Percentiles rank a stretch among this genome's conserved stretches.
These are phyloP conservation scores for Melanostoma mellinum DNA, from an alignment of 2,888 invertebrate genomes.

Conservation along the genomic window DNA sequence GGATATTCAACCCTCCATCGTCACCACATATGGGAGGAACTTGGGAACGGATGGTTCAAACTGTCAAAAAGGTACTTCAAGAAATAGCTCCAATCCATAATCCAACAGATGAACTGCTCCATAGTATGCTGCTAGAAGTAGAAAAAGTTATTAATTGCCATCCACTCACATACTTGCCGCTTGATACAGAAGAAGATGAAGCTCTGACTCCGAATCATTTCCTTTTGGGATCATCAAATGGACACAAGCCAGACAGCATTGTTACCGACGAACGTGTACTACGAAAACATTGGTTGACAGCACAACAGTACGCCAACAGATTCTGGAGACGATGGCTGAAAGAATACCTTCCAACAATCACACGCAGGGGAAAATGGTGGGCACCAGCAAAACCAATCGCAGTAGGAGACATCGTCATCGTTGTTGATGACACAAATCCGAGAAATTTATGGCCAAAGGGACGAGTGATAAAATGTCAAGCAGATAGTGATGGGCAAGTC, in stretches of 20 bases:
- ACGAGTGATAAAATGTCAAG: no score
- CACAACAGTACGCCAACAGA: neutral
- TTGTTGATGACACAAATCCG: no score
- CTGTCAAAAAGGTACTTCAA: neutral
- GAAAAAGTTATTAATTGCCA: neutral
- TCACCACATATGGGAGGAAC: no score
- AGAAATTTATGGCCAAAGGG: no score
- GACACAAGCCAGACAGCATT: neutral
- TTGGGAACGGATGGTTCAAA: neutral
- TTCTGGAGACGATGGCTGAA: neutral
- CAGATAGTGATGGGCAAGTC: no score
- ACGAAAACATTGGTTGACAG: neutral
- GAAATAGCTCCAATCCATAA: neutral
- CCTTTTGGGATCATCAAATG: no score
- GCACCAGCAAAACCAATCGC: no score
- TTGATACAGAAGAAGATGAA: neutral
- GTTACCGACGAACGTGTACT: neutral
- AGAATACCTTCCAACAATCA: conserved; percentile 5
- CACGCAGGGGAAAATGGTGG: no score
- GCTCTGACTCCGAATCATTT: conserved; percentile 1
- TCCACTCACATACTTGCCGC: neutral
- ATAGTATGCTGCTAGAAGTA: conserved; percentile 2
- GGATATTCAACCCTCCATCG: no score
- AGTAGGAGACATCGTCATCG: no score
- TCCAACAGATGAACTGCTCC: neutral